Percentiles rank a stretch among this genome's conserved stretches.
phyloP scores from a whole-genome alignment of 1,140 invertebrate species.

The Sitobion miscanthi region DNA sequence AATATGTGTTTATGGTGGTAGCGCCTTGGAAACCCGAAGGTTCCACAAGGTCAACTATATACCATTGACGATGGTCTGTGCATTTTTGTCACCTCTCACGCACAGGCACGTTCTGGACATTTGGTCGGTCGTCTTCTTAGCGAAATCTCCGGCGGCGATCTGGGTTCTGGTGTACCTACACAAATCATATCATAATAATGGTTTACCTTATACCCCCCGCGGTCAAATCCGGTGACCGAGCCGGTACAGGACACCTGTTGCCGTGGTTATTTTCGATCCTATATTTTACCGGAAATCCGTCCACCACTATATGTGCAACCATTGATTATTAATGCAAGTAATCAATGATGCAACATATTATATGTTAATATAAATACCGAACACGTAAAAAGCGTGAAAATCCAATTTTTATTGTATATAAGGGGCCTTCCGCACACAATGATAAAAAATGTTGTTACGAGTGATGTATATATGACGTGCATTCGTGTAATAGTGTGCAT shows the following conservation, averaged over 20 bases:
- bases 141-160: not conserved
- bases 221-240: not conserved
- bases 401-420: not conserved
- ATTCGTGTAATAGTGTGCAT: not conserved
- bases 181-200: not conserved
- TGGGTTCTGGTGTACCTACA: not conserved
- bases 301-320: too few relatives aligned
- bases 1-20: not conserved
- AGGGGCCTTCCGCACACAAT: not conserved
- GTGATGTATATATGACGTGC: not conserved
- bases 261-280: not conserved
- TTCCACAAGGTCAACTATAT: not conserved
- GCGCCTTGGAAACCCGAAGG: not conserved
- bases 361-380: slow-evolving; percentile 5
- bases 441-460: slow-evolving; percentile 5
- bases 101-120: not conserved
- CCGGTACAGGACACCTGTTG: not conserved
- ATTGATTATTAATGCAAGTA: not conserved
- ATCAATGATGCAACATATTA: not conserved
- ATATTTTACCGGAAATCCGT: not conserved
- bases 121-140: not conserved
- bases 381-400: slow-evolving; percentile 29
- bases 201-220: not conserved
- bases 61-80: not conserved
- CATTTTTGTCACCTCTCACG: not conserved